These are phyloP conservation scores for Tuberolachnus salignus DNA, from an alignment of 2,888 invertebrate species.

Conservation along the genomic window DNA sequence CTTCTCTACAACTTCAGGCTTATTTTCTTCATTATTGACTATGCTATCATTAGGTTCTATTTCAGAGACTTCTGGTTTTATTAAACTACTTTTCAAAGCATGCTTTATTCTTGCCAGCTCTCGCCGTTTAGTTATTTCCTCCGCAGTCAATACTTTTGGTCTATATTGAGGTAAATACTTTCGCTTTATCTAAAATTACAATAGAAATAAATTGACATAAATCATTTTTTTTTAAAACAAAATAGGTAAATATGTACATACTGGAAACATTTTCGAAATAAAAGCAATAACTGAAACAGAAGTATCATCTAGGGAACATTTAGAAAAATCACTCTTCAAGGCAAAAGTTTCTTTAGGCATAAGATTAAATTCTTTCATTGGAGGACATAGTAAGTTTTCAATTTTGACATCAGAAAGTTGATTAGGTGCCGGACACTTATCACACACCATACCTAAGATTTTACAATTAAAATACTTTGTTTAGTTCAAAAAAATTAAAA, in stretches of 20 bases:
- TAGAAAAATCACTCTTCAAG: constrained; percentile 73
- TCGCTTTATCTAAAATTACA: constrained; percentile 65
- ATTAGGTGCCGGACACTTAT: constrained; percentile 81
- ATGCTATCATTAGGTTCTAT: constrained; percentile 58
- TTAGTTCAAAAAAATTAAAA: constrained; percentile 60
- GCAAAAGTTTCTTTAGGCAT: constrained; percentile 67
- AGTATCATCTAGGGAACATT: constrained; percentile 71
- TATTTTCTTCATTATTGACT: constrained; percentile 4
- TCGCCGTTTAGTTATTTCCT: constrained; percentile 74
- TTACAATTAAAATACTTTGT: constrained; percentile 19
- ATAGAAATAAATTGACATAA: constrained; percentile 45
- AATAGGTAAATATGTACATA: constrained; percentile 60
- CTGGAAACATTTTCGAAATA: constrained; percentile 89
- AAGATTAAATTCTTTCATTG: constrained; percentile 61
- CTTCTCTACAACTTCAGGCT: constrained; percentile 27
- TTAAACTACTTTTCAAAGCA: constrained; percentile 24
- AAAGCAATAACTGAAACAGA: constrained; percentile 68
- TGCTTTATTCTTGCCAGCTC: constrained; percentile 63
- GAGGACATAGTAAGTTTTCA: constrained; percentile 80
- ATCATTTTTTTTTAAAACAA: background rate
- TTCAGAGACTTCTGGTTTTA: constrained; percentile 36
- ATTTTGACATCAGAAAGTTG: constrained; percentile 77
- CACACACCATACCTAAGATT: constrained; percentile 73
- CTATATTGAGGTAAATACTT: constrained; percentile 79
- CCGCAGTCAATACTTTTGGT: constrained; percentile 75